A percentile compares a stretch with the other conserved stretches of the same genome.
Evolutionary conservation across 1,140 invertebrate genomes (phyloP).

Genomic region (Dendrolimus punctatus): DNA sequence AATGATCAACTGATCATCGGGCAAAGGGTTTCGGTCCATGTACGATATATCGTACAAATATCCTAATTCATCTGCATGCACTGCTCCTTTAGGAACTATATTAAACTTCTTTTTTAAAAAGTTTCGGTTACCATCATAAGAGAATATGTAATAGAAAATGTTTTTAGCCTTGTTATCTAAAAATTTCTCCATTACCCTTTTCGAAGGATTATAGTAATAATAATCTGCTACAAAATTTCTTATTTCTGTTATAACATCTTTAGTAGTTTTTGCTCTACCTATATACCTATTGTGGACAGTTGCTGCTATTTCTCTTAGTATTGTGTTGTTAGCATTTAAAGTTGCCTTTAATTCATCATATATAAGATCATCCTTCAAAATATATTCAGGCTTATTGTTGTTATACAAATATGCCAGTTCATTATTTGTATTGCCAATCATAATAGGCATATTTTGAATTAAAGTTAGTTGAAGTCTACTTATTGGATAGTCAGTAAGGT

Average conservation of each 20-base stretch:
- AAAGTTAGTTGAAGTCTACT: slow-evolving; percentile 1
- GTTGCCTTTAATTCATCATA: neutral
- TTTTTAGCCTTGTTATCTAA: slow-evolving; percentile 4
- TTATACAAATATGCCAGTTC: neutral
- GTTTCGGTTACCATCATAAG: slow-evolving; percentile 8
- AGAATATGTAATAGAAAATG: slow-evolving; percentile 10
- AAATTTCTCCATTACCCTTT: slow-evolving; percentile 3
- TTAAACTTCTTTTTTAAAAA: slow-evolving; percentile 4
- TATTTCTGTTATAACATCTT: slow-evolving; percentile 7
- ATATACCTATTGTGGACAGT: slow-evolving; percentile 22
- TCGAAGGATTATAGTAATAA: neutral
- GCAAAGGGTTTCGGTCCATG: slow-evolving; percentile 8
- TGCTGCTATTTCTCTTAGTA: slow-evolving; percentile 9
- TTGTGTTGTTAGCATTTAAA: slow-evolving; percentile 13
- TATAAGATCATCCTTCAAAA: too few species aligned
- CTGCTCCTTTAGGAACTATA: slow-evolving; percentile 1
- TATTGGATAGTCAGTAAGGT: slow-evolving; percentile 15
- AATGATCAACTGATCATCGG: slow-evolving; percentile 25
- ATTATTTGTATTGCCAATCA: slow-evolving; percentile 2
- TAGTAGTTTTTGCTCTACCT: slow-evolving; percentile 16
- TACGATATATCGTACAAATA: slow-evolving; percentile 16
- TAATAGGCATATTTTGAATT: slow-evolving; percentile 3
- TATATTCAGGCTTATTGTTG: neutral
- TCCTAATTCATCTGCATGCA: slow-evolving; percentile 7
- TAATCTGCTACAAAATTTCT: slow-evolving; percentile 8